Percentiles rank a stretch among this genome's conserved stretches.
Conservation (phyloP, 2,888 invertebrate species). For the Drosophila rubida region DNA sequence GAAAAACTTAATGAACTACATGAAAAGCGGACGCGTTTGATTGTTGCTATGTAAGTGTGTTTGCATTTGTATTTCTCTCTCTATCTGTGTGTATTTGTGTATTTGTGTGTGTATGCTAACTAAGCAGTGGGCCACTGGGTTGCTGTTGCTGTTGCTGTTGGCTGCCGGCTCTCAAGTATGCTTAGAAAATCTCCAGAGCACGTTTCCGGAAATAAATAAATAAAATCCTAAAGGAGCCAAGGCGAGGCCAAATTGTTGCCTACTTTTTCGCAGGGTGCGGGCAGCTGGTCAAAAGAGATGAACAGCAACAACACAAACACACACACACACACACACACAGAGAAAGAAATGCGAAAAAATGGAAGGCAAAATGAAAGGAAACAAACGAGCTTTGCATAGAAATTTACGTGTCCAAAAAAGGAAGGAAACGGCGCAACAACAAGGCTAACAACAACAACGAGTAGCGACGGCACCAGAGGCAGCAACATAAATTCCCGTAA, state of each 20-base stretch:
- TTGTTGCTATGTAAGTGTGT: slow-evolving; percentile 44
- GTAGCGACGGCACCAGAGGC: background rate
- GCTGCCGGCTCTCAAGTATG: slow-evolving; percentile 46
- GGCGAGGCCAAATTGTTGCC: slow-evolving; percentile 32
- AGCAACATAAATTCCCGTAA: slow-evolving; percentile 62
- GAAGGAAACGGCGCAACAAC: slow-evolving; percentile 4
- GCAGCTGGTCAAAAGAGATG: slow-evolving; percentile 23
- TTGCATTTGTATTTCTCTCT: slow-evolving; percentile 9
- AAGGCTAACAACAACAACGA: slow-evolving; percentile 21
- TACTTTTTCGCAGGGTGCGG: slow-evolving; percentile 14
- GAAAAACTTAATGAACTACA: slow-evolving; percentile 77
- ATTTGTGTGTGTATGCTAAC: slow-evolving; percentile 57
- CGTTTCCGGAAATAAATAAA: slow-evolving; percentile 80
- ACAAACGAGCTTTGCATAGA: slow-evolving; percentile 64
- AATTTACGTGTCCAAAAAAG: slow-evolving; percentile 56
- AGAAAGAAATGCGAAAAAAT: slow-evolving; percentile 9
- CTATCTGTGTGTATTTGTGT: slow-evolving; percentile 19
- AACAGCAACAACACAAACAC: background rate
- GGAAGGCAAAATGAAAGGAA: slow-evolving; percentile 45
- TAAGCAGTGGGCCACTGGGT: slow-evolving; percentile 46
- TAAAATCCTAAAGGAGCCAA: slow-evolving; percentile 63
- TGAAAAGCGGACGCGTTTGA: slow-evolving; percentile 56
- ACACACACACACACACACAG: no score
- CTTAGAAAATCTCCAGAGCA: slow-evolving; percentile 71
- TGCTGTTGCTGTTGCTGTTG: background rate